A percentile compares a stretch with the other conserved stretches of the same genome.
These are phyloP conservation scores for Drosophila lowei DNA, from an alignment of 1,140 invertebrate genomes.

Conservation along the genomic window DNA sequence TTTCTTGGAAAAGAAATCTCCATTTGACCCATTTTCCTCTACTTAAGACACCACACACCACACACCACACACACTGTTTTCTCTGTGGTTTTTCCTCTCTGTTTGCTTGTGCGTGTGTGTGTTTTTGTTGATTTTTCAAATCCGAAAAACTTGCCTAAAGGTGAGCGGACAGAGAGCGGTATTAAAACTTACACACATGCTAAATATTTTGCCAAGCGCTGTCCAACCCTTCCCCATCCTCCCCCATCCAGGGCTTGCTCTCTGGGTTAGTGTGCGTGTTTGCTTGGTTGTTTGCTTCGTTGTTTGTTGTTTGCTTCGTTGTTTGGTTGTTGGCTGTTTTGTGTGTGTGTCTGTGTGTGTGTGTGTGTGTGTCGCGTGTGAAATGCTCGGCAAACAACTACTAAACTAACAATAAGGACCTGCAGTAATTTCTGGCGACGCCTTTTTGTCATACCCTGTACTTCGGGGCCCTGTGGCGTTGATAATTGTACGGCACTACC, in stretches of 20 bases:
- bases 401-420: constrained; percentile 78
- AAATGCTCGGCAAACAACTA: constrained; percentile 76
- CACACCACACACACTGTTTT: background rate
- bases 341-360: constrained; percentile 30
- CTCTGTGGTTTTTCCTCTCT: background rate
- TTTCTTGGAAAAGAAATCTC: no score
- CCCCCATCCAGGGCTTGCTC: background rate
- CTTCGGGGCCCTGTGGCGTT: no score
- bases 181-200: constrained; percentile 70
- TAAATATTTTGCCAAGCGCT: constrained; percentile 77
- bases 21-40: no score
- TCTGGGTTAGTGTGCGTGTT: constrained; percentile 14
- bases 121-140: constrained; percentile 34
- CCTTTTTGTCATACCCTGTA: constrained; percentile 41
- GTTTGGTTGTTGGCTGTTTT: constrained; percentile 14
- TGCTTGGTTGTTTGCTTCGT: constrained; percentile 15
- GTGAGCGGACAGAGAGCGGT: constrained; percentile 22
- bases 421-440: constrained; percentile 68
- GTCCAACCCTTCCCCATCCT: background rate
- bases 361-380: constrained; percentile 54
- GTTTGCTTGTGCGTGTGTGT: background rate
- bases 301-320: constrained; percentile 25
- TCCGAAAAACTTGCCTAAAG: constrained; percentile 17
- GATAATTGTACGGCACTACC: no score
- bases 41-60: no score